These are phyloP conservation scores for Calephelis perditalis DNA, from an alignment of 2,888 invertebrate species.

Conservation along the genomic window DNA sequence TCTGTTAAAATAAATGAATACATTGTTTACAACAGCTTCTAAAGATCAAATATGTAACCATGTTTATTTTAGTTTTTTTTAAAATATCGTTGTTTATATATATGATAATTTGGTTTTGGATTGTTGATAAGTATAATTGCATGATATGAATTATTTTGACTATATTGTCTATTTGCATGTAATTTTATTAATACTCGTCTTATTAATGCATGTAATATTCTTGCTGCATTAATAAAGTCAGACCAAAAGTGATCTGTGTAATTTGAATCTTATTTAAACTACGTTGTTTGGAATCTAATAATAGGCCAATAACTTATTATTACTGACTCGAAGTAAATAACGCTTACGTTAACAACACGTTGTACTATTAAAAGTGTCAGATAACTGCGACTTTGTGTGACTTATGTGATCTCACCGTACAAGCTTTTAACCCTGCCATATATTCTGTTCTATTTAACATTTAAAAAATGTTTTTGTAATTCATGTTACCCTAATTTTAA, in stretches of 20 bases:
- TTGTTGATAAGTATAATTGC: not conserved
- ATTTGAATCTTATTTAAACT: not conserved
- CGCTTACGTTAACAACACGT: too few species aligned
- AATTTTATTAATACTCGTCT: not conserved
- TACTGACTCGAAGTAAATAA: too few species aligned
- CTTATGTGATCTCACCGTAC: too few species aligned
- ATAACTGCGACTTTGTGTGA: too few species aligned
- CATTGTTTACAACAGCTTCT: constrained; percentile 45
- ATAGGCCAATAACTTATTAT: too few species aligned
- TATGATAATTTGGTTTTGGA: not conserved
- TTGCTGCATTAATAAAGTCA: constrained; percentile 1
- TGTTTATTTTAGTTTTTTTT: constrained; percentile 6
- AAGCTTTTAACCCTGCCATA: too few species aligned
- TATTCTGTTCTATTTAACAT: too few species aligned
- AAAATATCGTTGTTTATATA: constrained; percentile 12
- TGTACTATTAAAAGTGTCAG: too few species aligned
- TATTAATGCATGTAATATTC: constrained; percentile 1
- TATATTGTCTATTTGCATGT: constrained; percentile 5
- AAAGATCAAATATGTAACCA: constrained; percentile 12
- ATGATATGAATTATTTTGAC: not conserved
- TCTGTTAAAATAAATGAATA: constrained; percentile 53
- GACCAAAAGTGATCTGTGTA: not conserved
- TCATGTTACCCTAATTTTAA: too few species aligned
- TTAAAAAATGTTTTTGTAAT: too few species aligned
- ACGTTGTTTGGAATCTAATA: too few species aligned